These are phyloP conservation scores for Leptopilina myrica DNA, from an alignment of 2,888 invertebrate species.

Conservation along the genomic window DNA sequence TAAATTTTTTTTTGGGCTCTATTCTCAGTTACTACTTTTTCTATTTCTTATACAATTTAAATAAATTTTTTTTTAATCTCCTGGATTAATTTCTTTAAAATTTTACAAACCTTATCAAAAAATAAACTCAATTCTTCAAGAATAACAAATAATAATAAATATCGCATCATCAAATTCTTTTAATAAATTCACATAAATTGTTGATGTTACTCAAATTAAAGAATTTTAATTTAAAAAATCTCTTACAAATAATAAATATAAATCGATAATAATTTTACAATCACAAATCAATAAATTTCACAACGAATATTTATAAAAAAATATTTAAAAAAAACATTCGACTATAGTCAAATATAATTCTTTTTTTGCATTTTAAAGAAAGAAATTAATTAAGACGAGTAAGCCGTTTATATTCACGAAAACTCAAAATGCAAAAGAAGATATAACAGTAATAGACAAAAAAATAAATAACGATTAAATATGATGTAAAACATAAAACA, in stretches of 20 bases:
- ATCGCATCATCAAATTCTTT: background rate
- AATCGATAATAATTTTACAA: no score
- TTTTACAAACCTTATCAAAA: background rate
- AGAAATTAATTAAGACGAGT: slow-evolving; percentile 23
- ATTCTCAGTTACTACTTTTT: background rate
- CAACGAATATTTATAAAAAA: background rate
- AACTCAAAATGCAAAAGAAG: background rate
- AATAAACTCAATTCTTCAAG: background rate
- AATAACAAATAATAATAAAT: slow-evolving; percentile 1
- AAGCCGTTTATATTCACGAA: background rate
- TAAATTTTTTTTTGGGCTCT: background rate
- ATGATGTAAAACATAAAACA: background rate
- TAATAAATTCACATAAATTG: background rate
- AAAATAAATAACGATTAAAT: background rate
- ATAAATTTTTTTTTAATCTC: background rate
- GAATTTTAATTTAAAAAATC: background rate
- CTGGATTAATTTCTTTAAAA: background rate
- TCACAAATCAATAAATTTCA: no score
- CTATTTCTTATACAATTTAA: slow-evolving; percentile 1
- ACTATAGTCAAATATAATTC: no score
- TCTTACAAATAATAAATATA: no score
- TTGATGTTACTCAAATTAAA: background rate
- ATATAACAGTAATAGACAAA: background rate
- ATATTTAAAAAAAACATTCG: slow-evolving; percentile 10
- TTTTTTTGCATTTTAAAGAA: background rate